These are phyloP conservation scores for Ryuthela nishihirai DNA, from an alignment of 2,888 invertebrate genomes.

Conservation along the genomic window DNA sequence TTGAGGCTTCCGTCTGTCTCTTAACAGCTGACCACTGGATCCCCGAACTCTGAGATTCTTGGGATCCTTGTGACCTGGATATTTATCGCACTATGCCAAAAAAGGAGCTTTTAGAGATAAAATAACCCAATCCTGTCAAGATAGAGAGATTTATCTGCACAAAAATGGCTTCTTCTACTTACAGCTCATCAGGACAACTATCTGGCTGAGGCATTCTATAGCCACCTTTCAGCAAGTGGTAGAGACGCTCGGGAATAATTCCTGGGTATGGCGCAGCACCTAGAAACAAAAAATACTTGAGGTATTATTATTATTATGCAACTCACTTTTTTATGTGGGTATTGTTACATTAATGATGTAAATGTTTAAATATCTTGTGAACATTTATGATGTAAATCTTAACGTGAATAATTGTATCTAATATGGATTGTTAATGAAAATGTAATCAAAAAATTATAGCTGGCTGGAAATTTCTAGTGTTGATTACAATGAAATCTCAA, in stretches of 20 bases:
- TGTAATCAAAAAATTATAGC: not conserved
- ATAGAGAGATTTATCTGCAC: too few relatives aligned
- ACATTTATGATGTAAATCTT: not conserved
- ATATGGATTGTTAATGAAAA: not conserved
- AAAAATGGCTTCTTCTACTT: slow-evolving; percentile 48
- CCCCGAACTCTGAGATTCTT: too few relatives aligned
- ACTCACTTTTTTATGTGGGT: too few relatives aligned
- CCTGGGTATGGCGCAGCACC: slow-evolving; percentile 74
- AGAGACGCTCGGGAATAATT: slow-evolving; percentile 70
- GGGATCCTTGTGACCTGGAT: too few relatives aligned
- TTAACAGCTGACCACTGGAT: too few relatives aligned
- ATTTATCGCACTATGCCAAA: too few relatives aligned
- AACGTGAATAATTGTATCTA: not conserved
- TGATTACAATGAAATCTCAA: too few relatives aligned
- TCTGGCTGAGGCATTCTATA: slow-evolving; percentile 75
- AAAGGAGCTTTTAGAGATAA: too few relatives aligned
- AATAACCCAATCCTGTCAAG: too few relatives aligned
- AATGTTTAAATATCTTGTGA: not conserved
- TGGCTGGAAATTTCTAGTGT: too few relatives aligned
- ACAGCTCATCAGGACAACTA: slow-evolving; percentile 68
- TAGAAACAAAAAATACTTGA: not conserved
- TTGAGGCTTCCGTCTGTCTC: too few relatives aligned
- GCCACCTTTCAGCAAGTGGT: slow-evolving; percentile 67
- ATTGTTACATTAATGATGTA: not conserved
- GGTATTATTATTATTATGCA: not conserved